Conservation (phyloP, 2,113 vertebrate species). For the Theristicus caerulescens region DNA sequence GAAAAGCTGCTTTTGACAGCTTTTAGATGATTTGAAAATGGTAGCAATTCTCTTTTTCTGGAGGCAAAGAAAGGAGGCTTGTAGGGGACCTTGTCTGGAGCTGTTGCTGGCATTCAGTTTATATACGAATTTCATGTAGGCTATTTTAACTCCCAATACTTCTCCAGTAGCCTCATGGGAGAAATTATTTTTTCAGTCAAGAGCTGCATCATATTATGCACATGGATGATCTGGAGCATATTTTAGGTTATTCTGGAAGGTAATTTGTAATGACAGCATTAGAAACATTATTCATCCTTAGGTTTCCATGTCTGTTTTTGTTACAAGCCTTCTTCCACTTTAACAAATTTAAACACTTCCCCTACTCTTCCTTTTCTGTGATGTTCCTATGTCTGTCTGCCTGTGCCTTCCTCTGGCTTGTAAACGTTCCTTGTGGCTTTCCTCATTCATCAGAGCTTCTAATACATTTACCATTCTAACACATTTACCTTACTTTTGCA, state of each 20-base stretch:
- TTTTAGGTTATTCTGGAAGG: constrained; percentile 16
- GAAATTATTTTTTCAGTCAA: neutral
- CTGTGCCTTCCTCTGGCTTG: neutral
- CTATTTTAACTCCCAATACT: neutral
- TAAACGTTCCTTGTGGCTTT: neutral
- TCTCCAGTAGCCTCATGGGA: constrained; percentile 8
- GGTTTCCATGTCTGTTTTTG: neutral
- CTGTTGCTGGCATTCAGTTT: neutral
- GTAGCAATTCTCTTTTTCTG: neutral
- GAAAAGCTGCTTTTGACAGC: neutral
- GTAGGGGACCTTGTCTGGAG: neutral
- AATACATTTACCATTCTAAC: neutral
- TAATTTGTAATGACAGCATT: neutral
- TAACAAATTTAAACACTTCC: neutral
- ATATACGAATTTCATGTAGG: neutral
- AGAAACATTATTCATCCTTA: neutral
- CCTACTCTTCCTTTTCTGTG: neutral
- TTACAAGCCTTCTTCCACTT: neutral
- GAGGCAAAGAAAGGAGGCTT: neutral
- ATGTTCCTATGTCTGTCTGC: neutral
- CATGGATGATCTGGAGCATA: neutral
- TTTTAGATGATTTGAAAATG: neutral
- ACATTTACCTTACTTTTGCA: neutral
- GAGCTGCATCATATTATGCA: neutral
- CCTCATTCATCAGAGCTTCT: neutral